These are phyloP conservation scores for Synergus japonicus DNA, from an alignment of 2,888 invertebrate species.

Conservation along the genomic window DNA sequence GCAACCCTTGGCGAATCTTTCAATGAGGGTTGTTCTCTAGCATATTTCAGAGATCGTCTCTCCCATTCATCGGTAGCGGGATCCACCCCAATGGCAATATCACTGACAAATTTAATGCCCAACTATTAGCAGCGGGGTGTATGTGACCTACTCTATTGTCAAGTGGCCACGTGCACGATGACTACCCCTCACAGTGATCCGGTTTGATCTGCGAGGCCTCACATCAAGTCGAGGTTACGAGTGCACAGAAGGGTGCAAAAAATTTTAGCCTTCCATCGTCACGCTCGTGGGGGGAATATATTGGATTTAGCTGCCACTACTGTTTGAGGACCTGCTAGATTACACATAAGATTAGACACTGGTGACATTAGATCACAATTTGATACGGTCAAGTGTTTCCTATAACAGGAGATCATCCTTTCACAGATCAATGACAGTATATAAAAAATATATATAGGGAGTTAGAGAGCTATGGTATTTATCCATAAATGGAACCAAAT, in stretches of 20 bases:
- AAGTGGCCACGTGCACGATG: slow-evolving; percentile 72
- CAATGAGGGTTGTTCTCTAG: slow-evolving; percentile 56
- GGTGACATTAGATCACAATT: slow-evolving; percentile 64
- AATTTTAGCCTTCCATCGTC: slow-evolving; percentile 61
- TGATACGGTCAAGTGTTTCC: slow-evolving; percentile 69
- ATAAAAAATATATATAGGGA: neutral
- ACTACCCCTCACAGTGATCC: slow-evolving; percentile 53
- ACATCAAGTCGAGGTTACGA: slow-evolving; percentile 33
- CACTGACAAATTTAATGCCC: slow-evolving; percentile 76
- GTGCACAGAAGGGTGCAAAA: slow-evolving; percentile 53
- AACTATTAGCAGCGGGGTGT: slow-evolving; percentile 74
- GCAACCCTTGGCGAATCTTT: slow-evolving; percentile 47
- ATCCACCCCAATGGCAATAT: slow-evolving; percentile 68
- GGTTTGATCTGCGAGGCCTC: slow-evolving; percentile 44
- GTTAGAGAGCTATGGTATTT: no score
- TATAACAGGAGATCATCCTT: neutral
- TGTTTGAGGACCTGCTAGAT: slow-evolving; percentile 71
- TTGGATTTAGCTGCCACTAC: slow-evolving; percentile 72
- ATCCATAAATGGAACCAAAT: no score
- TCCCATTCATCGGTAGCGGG: slow-evolving; percentile 59
- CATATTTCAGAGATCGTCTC: slow-evolving; percentile 64
- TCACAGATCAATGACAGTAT: neutral
- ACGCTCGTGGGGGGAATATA: slow-evolving; percentile 71
- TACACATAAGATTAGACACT: slow-evolving; percentile 73
- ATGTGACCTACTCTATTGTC: slow-evolving; percentile 64